A percentile compares a stretch with the other conserved stretches of the same genome.
These are phyloP conservation scores for Xestia ashworthii DNA, from an alignment of 2,888 invertebrate genomes.

Conservation along the genomic window DNA sequence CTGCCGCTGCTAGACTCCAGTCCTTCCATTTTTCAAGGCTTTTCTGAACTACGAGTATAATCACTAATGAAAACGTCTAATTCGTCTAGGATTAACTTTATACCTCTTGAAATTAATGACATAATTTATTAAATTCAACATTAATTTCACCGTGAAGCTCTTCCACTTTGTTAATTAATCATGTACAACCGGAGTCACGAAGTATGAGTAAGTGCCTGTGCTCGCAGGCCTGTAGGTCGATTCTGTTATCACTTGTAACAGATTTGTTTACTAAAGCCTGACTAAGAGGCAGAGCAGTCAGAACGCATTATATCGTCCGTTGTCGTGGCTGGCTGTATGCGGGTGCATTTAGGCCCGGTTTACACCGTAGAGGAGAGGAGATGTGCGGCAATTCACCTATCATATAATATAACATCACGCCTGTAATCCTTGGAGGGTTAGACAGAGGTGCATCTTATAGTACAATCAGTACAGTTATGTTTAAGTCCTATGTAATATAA, in stretches of 20 bases:
- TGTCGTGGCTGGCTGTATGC: conserved; percentile 19
- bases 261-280: conserved; percentile 65
- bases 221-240: conserved; percentile 54
- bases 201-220: conserved; percentile 46
- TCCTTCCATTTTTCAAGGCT: not conserved
- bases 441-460: too few species aligned
- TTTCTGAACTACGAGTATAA: not conserved
- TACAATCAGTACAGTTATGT: too few species aligned
- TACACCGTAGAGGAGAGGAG: not conserved
- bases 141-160: conserved; percentile 22
- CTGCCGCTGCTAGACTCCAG: too few species aligned
- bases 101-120: not conserved
- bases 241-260: conserved; percentile 66
- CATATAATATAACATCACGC: too few species aligned
- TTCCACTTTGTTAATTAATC: conserved; percentile 42
- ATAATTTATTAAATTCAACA: conserved; percentile 4
- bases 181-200: conserved; percentile 36
- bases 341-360: conserved; percentile 26
- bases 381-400: not conserved
- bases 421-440: too few species aligned
- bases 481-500: too few species aligned
- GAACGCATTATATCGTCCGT: conserved; percentile 41
- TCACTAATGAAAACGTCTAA: not conserved
- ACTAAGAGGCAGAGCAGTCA: conserved; percentile 53
- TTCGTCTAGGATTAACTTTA: not conserved